A percentile compares a stretch with the other conserved stretches of the same genome.
Evolutionary conservation across 2,888 invertebrate genomes (phyloP).

Genomic region (Drosophila emarginata): DNA sequence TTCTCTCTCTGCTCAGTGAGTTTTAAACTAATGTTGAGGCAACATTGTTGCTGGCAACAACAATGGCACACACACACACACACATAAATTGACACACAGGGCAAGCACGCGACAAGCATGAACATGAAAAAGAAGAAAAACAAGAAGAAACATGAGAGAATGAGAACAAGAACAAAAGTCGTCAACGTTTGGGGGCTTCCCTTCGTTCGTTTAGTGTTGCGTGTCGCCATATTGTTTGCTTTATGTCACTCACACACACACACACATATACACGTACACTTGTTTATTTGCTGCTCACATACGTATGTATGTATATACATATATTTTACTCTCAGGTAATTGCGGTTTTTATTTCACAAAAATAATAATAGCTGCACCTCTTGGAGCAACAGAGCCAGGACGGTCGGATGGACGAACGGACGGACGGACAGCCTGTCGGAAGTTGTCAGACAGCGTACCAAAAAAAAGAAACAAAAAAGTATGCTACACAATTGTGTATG

Average conservation of each 20-base stretch:
- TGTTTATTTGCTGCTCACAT: slow-evolving; percentile 44
- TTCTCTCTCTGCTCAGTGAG: slow-evolving; percentile 25
- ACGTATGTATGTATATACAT: slow-evolving; percentile 38
- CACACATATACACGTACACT: slow-evolving; percentile 36
- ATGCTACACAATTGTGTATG: slow-evolving; percentile 34
- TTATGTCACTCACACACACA: slow-evolving; percentile 59
- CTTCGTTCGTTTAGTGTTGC: slow-evolving; percentile 69
- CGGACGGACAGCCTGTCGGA: slow-evolving; percentile 64
- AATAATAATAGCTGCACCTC: slow-evolving; percentile 52
- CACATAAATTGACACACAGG: slow-evolving; percentile 1
- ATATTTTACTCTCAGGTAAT: slow-evolving; percentile 70
- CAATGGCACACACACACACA: neutral
- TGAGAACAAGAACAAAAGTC: slow-evolving; percentile 43
- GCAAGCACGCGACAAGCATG: slow-evolving; percentile 34
- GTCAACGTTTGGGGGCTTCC: slow-evolving; percentile 29
- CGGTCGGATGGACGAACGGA: too few relatives aligned
- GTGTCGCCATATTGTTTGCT: slow-evolving; percentile 77
- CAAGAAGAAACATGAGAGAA: slow-evolving; percentile 29
- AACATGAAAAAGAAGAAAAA: neutral
- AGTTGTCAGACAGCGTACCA: slow-evolving; percentile 63
- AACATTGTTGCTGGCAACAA: slow-evolving; percentile 63
- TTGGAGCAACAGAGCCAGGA: slow-evolving; percentile 28
- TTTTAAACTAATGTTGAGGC: slow-evolving; percentile 70
- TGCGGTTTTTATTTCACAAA: slow-evolving; percentile 78
- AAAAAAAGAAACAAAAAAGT: too few relatives aligned